Evolutionary conservation across 2,888 invertebrate species (phyloP), one percentile per base, ranked within the genome.

Genomic region (Lasioglossum villosulum): DNA sequence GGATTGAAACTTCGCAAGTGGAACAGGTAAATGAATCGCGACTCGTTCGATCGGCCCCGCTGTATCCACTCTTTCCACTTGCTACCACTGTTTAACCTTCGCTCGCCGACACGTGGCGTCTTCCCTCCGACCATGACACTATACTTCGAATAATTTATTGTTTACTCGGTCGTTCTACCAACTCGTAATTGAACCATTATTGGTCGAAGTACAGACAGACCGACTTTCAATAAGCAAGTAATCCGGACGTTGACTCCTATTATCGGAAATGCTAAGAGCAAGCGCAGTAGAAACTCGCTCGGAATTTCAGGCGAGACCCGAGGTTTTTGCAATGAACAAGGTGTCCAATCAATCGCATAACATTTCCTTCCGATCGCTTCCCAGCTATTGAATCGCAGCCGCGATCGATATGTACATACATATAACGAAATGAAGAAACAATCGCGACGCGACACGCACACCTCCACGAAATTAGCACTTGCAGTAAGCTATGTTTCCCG

Each of bases 21-120:
- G 81, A 80, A 75, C 63, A 75, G 80, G 52, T 71, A 74, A 80
- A 75, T 23, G 74, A 74, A 59, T 75, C 30, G 56, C 45, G 27
- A 10, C 52, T 52, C 52, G 23, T 52, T 52, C 52, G 52, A 52
- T 52, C 45, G 16, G 30, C 16, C 6, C 16, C 27, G 14, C 63
- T 16, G 16, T 30, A 5, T 63, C 59, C 59, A 16, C 59, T 30
- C 27, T 63, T 63, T 63, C 30, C 63, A 30, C 63, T 63, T 30
- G 30, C 63, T 4, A 30, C 6, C 30, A 16, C 63, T 16, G 30
- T 30, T 63, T 30, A 30, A 63, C 30, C 63, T 27, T 63, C 27
- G 27, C 59, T 63, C 23, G 23, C 6, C 52, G 52, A 52, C 52
- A 52, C 52, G 52, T n/a, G 52, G 23, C 52, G 52, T 52, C 52